Conservation (phyloP, 2,888 invertebrate genomes). For the Digitonthophagus gazella region DNA sequence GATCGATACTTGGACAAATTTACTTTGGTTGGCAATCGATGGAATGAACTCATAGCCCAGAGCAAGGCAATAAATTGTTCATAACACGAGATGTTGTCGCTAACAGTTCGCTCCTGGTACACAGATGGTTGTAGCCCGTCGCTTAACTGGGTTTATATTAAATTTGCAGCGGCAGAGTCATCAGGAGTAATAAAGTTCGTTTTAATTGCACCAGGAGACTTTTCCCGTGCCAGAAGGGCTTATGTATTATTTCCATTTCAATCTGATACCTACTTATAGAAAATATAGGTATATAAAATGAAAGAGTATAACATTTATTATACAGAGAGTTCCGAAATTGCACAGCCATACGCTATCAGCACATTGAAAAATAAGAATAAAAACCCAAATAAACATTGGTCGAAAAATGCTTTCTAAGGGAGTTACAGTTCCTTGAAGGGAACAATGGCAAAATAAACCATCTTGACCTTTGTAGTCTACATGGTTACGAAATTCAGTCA, state of each 20-base stretch:
- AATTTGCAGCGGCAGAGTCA: neutral
- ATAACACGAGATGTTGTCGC: neutral
- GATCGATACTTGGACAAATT: neutral
- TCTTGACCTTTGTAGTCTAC: too few species aligned
- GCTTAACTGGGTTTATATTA: neutral
- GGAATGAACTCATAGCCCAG: neutral
- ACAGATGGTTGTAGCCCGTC: neutral
- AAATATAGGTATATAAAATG: too few species aligned
- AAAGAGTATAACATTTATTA: too few species aligned
- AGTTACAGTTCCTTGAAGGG: too few species aligned
- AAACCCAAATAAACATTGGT: too few species aligned
- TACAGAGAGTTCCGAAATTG: too few species aligned
- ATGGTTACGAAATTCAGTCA: too few species aligned
- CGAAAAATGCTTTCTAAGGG: too few species aligned
- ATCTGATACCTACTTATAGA: too few species aligned
- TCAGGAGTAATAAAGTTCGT: neutral
- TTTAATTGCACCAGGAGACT: neutral
- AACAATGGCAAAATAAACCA: too few species aligned
- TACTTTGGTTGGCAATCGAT: neutral
- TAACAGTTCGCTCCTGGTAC: neutral
- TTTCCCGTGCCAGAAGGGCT: neutral
- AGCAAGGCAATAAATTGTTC: neutral
- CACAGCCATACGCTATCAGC: too few species aligned
- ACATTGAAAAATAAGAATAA: too few species aligned
- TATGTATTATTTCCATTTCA: neutral